These are phyloP conservation scores for Thamnophis sirtalis DNA, from an alignment of 2,113 vertebrate species.

Conservation along the genomic window DNA sequence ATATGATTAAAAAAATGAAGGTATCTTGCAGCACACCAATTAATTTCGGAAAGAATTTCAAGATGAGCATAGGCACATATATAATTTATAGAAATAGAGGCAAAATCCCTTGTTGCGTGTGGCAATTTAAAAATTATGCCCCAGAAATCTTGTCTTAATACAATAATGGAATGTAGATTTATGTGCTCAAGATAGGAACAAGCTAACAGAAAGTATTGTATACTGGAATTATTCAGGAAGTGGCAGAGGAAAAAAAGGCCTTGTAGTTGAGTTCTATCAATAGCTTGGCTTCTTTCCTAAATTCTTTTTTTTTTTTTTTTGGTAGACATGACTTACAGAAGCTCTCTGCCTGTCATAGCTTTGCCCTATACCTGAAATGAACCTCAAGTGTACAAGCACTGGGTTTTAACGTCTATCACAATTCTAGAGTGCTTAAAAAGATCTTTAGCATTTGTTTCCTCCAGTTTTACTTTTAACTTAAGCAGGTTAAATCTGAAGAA, in stretches of 20 bases:
- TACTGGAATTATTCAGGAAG: neutral
- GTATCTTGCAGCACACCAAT: constrained; percentile 1
- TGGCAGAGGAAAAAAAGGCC: neutral
- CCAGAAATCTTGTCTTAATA: neutral
- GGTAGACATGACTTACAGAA: neutral
- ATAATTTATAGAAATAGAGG: neutral
- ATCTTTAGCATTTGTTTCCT: neutral
- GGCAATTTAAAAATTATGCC: neutral
- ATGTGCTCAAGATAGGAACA: neutral
- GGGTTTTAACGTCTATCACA: neutral
- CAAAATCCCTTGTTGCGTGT: constrained; percentile 6
- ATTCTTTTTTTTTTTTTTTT: neutral
- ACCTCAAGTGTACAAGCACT: neutral
- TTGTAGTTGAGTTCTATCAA: neutral
- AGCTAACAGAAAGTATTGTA: neutral
- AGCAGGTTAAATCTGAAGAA: neutral
- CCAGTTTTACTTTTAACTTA: neutral
- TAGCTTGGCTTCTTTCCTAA: constrained; percentile 5
- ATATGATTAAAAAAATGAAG: neutral
- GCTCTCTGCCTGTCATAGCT: neutral
- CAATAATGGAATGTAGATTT: constrained; percentile 22
- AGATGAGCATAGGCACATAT: neutral
- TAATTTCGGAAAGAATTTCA: constrained; percentile 20
- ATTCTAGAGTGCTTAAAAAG: neutral
- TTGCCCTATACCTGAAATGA: neutral